These are phyloP conservation scores for Mobula birostris DNA, from an alignment of 2,113 vertebrate species.

Conservation along the genomic window DNA sequence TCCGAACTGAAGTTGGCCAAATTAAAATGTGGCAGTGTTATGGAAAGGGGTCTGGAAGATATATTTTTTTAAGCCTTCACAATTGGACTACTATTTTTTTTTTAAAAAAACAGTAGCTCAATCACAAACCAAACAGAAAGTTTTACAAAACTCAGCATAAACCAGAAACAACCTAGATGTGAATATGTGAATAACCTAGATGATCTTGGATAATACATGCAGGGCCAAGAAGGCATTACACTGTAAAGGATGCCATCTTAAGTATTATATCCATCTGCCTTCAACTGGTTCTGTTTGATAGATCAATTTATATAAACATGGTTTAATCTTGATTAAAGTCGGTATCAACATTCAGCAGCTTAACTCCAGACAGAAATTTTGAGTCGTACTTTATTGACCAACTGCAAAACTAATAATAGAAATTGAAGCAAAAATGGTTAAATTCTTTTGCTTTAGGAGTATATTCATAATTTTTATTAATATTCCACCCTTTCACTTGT, in stretches of 20 bases:
- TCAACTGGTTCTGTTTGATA: neutral
- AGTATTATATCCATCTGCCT: neutral
- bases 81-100: too few species aligned
- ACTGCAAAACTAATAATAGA: neutral
- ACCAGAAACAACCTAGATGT: neutral
- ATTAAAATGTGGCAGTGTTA: neutral
- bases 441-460: neutral
- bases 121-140: too few species aligned
- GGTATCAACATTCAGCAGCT: neutral
- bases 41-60: neutral
- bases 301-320: neutral
- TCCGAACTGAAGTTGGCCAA: neutral
- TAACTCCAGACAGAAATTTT: neutral
- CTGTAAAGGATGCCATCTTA: neutral
- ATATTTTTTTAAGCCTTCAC: too few species aligned
- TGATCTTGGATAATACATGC: neutral
- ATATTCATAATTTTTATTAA: neutral
- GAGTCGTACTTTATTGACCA: neutral
- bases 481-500: neutral
- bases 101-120: too few species aligned
- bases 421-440: neutral
- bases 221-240: neutral
- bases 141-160: neutral
- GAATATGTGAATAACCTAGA: too few species aligned
- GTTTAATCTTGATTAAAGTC: neutral